Evolutionary conservation across 2,797 vertebrate species (phyloP).

Genomic region (Holocentrus rufus): DNA sequence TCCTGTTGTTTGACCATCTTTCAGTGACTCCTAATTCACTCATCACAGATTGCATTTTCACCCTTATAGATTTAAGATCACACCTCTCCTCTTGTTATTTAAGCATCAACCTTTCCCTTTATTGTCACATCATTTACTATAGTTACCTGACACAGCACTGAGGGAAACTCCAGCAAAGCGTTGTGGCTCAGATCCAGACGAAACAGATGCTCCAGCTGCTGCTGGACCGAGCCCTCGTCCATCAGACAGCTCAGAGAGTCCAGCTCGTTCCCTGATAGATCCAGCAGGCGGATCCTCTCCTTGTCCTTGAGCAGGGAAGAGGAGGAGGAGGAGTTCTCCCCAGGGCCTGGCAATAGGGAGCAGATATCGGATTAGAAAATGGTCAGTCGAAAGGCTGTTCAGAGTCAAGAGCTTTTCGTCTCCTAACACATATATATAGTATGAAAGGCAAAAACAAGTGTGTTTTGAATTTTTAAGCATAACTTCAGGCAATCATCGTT

Average conservation of each 20-base stretch:
- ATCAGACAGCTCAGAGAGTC: conserved; percentile 86
- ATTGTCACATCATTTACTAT: neutral
- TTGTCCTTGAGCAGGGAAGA: conserved; percentile 80
- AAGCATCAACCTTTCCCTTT: neutral
- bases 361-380: neutral
- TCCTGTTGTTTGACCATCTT: too few species aligned
- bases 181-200: conserved; percentile 94
- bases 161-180: conserved; percentile 84
- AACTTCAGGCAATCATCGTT: too few species aligned
- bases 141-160: conserved; percentile 88
- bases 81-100: neutral
- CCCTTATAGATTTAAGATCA: neutral
- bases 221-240: conserved; percentile 80
- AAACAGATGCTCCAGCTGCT: conserved; percentile 86
- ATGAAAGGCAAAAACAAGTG: too few species aligned
- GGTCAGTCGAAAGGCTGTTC: neutral
- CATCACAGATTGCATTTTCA: too few species aligned
- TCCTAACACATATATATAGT: too few species aligned
- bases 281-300: conserved; percentile 89
- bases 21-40: too few species aligned
- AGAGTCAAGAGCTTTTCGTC: too few species aligned
- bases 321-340: conserved; percentile 76
- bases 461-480: too few species aligned
- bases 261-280: conserved; percentile 95
- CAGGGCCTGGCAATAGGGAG: conserved; percentile 60